Conservation (phyloP, 2,113 vertebrate genomes). For the Orcinus orca region DNA sequence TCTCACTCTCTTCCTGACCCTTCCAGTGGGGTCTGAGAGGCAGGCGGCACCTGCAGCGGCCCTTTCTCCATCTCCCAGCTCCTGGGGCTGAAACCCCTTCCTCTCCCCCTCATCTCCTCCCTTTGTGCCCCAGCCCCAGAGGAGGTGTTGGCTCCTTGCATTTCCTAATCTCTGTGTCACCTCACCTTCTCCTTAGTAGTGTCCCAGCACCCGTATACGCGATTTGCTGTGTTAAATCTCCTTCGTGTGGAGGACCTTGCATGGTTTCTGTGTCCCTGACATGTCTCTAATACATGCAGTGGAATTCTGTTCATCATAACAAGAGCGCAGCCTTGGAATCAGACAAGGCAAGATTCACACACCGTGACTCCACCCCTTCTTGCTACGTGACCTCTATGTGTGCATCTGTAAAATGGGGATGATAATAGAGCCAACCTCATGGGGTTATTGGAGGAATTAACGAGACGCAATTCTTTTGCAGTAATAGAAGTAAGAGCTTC, state of each 20-base stretch:
- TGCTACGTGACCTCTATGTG: not conserved
- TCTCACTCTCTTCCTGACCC: not conserved
- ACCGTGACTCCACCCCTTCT: not conserved
- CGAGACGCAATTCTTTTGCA: not conserved
- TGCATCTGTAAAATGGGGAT: not conserved
- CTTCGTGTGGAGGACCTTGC: not conserved
- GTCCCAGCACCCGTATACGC: rapidly evolving
- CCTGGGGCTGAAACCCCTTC: not conserved
- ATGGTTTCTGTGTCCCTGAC: not conserved
- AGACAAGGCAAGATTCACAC: not conserved
- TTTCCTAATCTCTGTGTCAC: not conserved
- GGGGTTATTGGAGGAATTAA: not conserved
- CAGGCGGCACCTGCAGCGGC: not conserved
- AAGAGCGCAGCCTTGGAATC: not conserved
- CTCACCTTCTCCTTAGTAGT: not conserved
- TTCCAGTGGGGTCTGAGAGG: not conserved
- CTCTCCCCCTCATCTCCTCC: not conserved
- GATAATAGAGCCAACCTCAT: not conserved
- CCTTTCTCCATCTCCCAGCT: not conserved
- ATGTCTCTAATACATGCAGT: not conserved
- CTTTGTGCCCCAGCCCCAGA: not conserved
- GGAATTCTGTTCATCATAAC: not conserved
- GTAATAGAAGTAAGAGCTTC: not conserved
- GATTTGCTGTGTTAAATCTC: not conserved
- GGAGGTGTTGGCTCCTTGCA: not conserved